These are phyloP conservation scores for Urocyon cinereoargenteus DNA, from an alignment of 2,797 vertebrate species.

Conservation along the genomic window DNA sequence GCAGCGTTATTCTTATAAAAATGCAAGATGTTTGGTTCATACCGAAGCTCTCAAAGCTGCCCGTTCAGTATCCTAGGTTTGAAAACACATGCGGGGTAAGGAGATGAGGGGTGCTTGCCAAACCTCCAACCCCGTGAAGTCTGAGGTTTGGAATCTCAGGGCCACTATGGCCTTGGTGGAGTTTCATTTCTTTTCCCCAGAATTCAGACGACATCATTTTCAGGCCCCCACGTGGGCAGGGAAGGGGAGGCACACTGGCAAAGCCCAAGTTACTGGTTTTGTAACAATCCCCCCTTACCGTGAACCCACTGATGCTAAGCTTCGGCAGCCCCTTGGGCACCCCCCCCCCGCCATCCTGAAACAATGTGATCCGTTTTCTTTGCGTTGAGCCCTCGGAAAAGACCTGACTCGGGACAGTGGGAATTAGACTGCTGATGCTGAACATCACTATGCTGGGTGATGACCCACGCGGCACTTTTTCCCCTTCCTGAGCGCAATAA, in stretches of 20 bases:
- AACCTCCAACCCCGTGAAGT: constrained; percentile 58
- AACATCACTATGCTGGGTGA: neutral
- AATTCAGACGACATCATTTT: constrained; percentile 30
- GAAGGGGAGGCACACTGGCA: neutral
- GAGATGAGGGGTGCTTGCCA: constrained; percentile 20
- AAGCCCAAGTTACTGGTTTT: neutral
- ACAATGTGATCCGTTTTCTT: neutral
- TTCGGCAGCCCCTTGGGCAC: neutral
- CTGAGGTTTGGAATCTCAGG: constrained; percentile 66
- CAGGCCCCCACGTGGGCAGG: neutral
- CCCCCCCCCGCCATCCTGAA: neutral
- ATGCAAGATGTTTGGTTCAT: constrained; percentile 67
- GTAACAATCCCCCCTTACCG: neutral
- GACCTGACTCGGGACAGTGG: neutral
- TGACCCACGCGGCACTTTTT: neutral
- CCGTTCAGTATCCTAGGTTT: constrained; percentile 23
- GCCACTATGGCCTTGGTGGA: constrained; percentile 40
- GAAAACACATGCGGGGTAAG: constrained; percentile 43
- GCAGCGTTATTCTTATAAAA: constrained; percentile 70
- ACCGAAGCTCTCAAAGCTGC: constrained; percentile 45
- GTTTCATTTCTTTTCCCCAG: constrained; percentile 81
- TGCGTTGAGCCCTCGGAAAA: neutral
- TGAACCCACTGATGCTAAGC: neutral
- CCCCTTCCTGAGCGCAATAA: constrained; percentile 47
- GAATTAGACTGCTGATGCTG: neutral